Evolutionary conservation across 2,797 vertebrate genomes (phyloP).

Genomic region (Diplodus sargus): DNA sequence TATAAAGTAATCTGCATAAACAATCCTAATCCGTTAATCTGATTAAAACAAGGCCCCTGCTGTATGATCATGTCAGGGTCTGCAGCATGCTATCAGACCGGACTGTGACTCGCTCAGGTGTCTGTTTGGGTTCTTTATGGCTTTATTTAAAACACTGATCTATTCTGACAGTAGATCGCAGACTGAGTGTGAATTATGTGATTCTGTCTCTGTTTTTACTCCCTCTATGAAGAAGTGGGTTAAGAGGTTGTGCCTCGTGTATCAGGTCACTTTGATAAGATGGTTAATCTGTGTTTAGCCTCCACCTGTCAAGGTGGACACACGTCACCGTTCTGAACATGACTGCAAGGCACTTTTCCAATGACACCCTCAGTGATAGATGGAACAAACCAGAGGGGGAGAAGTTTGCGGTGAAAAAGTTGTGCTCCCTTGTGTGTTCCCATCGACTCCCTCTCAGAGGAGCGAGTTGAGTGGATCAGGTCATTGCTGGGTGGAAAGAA

Average conservation of each 20-base stretch:
- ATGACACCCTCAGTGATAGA: not conserved
- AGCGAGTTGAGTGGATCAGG: not conserved
- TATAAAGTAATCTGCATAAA: conserved; percentile 89
- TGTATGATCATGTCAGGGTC: conserved; percentile 48
- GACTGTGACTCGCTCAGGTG: conserved; percentile 28
- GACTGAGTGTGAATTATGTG: not conserved
- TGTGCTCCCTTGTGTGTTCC: not conserved
- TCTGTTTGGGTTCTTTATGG: conserved; percentile 22
- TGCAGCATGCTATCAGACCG: conserved; percentile 30
- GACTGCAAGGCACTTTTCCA: conserved; percentile 53
- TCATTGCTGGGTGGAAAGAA: not conserved
- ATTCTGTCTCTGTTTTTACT: not conserved
- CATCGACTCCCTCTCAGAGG: not conserved
- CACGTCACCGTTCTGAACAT: conserved; percentile 58
- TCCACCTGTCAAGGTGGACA: conserved; percentile 76
- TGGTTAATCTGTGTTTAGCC: conserved; percentile 84
- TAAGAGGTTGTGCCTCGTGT: conserved; percentile 51
- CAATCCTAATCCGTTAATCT: conserved; percentile 86
- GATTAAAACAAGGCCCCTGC: conserved; percentile 80
- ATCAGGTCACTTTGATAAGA: conserved; percentile 73
- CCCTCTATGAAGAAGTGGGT: conserved; percentile 49
- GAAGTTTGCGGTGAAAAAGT: not conserved
- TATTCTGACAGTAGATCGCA: not conserved
- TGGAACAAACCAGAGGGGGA: not conserved
- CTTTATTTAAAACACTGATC: not conserved